Conservation (phyloP, 1,140 invertebrate species). For the Scaptomyza pallida region DNA sequence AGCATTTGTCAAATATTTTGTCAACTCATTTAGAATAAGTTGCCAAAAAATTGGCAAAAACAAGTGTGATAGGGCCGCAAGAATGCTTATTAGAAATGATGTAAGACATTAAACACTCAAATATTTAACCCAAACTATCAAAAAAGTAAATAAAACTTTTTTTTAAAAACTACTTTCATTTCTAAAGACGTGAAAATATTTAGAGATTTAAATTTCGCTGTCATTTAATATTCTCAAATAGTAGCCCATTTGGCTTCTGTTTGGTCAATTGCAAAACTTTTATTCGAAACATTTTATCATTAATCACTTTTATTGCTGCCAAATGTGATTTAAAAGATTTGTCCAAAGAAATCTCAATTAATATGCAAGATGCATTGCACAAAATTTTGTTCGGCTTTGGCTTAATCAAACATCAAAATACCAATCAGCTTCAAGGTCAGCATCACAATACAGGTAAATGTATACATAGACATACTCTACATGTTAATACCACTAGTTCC, state of each 20-base stretch:
- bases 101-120: too few relatives aligned
- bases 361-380: constrained; percentile 63
- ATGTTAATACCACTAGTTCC: constrained; percentile 45
- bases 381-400: constrained; percentile 41
- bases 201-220: background rate
- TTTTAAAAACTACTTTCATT: too few relatives aligned
- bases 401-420: constrained; percentile 30
- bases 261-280: constrained; percentile 8
- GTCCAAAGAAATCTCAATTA: constrained; percentile 53
- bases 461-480: too few relatives aligned
- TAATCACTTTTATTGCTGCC: constrained; percentile 62
- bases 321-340: constrained; percentile 41
- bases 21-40: constrained; percentile 24
- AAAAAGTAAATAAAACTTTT: too few relatives aligned
- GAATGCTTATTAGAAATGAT: too few relatives aligned
- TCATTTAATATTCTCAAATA: background rate
- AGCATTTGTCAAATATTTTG: constrained; percentile 17
- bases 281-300: constrained; percentile 37
- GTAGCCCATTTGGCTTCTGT: background rate
- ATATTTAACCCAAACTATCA: too few relatives aligned
- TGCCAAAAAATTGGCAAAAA: background rate
- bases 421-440: constrained; percentile 65
- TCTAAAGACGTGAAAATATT: background rate
- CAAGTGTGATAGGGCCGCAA: too few relatives aligned
- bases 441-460: constrained; percentile 17